phyloP scores from a whole-genome alignment of 1,140 invertebrate genomes.

The Leptinotarsa undecemlineata region DNA sequence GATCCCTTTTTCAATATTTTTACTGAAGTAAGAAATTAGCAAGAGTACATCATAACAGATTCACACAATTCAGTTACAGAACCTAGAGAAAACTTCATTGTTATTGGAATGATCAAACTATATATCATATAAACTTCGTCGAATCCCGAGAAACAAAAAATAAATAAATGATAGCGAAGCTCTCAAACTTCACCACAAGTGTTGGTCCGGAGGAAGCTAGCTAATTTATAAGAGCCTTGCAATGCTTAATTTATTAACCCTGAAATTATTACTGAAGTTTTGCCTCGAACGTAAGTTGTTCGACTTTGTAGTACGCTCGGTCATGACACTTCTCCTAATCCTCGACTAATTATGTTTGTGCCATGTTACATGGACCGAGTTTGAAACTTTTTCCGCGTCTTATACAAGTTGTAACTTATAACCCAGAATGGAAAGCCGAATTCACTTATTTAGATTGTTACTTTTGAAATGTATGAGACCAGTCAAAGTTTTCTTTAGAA shows the following conservation, averaged over 20 bases:
- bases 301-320: background rate
- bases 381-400: background rate
- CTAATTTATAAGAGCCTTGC: slow-evolving; percentile 2
- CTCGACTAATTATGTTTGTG: background rate
- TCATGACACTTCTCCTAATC: background rate
- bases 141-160: background rate
- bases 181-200: slow-evolving; percentile 1
- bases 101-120: too few relatives aligned
- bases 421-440: background rate
- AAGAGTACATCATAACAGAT: too few relatives aligned
- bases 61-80: too few relatives aligned
- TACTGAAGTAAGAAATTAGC: too few relatives aligned
- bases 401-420: background rate
- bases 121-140: too few relatives aligned
- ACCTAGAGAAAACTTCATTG: too few relatives aligned
- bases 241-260: background rate
- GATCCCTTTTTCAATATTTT: too few relatives aligned
- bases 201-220: background rate
- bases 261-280: slow-evolving; percentile 1
- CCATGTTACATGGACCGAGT: background rate
- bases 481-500: too few relatives aligned
- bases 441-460: too few relatives aligned
- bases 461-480: too few relatives aligned
- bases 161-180: background rate
- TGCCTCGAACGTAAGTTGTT: background rate